These are phyloP conservation scores for Mythimna vitellina DNA, from an alignment of 2,888 invertebrate species.

Conservation along the genomic window DNA sequence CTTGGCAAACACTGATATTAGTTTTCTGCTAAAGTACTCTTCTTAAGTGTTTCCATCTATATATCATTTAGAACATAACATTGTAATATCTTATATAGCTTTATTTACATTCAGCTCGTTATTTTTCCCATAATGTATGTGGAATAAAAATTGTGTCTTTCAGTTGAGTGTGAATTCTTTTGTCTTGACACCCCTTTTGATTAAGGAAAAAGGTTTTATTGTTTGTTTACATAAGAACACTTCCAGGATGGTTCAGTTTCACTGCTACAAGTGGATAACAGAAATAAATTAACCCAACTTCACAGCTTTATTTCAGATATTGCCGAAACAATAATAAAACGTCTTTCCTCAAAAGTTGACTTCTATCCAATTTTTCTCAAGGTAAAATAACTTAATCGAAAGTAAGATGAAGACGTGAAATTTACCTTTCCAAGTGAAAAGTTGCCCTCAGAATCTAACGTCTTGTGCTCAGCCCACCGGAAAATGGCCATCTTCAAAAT, in stretches of 20 bases:
- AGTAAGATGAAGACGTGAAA: constrained; percentile 70
- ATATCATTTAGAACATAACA: constrained; percentile 76
- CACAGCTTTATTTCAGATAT: constrained; percentile 24
- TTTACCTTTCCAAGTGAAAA: constrained; percentile 74
- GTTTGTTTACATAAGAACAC: constrained; percentile 29
- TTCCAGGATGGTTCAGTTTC: constrained; percentile 1
- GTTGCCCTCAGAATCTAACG: constrained; percentile 78
- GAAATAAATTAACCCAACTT: constrained; percentile 17
- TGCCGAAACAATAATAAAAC: constrained; percentile 25
- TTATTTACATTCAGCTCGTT: constrained; percentile 63
- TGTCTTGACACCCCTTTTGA: constrained; percentile 57
- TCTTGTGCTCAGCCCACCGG: constrained; percentile 81
- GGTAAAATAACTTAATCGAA: constrained; percentile 52
- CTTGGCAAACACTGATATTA: constrained; percentile 89
- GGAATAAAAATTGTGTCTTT: constrained; percentile 51
- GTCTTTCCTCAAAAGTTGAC: constrained; percentile 33
- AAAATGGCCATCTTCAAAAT: constrained; percentile 88
- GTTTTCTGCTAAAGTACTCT: constrained; percentile 85
- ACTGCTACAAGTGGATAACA: constrained; percentile 3
- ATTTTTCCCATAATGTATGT: constrained; percentile 39
- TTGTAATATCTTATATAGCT: constrained; percentile 58
- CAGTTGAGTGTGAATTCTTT: constrained; percentile 55
- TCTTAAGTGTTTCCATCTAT: constrained; percentile 84
- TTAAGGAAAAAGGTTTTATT: constrained; percentile 58
- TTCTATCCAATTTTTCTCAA: constrained; percentile 51